Evolutionary conservation across 1,140 invertebrate species (phyloP).

Genomic region (Rhyacophila brunnea): DNA sequence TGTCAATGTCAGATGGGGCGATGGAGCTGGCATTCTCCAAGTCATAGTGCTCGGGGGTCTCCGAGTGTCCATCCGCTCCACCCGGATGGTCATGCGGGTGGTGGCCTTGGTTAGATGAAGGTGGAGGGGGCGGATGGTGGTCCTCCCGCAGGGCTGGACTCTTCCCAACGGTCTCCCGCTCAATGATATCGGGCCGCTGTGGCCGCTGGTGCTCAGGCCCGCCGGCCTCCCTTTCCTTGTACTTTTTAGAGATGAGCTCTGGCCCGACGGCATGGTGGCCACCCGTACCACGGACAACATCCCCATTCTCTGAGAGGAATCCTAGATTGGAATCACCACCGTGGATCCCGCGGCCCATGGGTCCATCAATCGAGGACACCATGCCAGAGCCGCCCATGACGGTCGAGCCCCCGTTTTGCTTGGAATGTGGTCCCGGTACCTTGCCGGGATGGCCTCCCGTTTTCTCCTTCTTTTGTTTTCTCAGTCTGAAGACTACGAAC

Average conservation of each 20-base stretch:
- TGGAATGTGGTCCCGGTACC: slow-evolving; percentile 59
- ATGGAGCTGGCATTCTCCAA: slow-evolving; percentile 96
- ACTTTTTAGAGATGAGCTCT: slow-evolving; percentile 81
- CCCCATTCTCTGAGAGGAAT: slow-evolving; percentile 65
- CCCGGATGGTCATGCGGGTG: slow-evolving; percentile 67
- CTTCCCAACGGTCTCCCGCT: slow-evolving; percentile 81
- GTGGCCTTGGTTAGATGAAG: slow-evolving; percentile 60
- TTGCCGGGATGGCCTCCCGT: slow-evolving; percentile 57
- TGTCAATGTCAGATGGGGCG: slow-evolving; percentile 95
- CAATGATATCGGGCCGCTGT: slow-evolving; percentile 89
- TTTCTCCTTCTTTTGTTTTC: slow-evolving; percentile 83
- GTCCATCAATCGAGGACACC: slow-evolving; percentile 56
- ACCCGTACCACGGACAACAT: slow-evolving; percentile 65
- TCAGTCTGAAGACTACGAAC: slow-evolving; percentile 83
- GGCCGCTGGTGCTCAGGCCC: slow-evolving; percentile 65
- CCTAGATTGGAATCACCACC: slow-evolving; percentile 58
- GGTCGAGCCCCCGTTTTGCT: slow-evolving; percentile 63
- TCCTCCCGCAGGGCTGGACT: slow-evolving; percentile 73
- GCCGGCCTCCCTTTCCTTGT: slow-evolving; percentile 79
- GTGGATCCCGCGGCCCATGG: slow-evolving; percentile 57
- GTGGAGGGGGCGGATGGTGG: slow-evolving; percentile 71
- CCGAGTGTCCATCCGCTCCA: slow-evolving; percentile 69
- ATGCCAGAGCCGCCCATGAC: slow-evolving; percentile 57
- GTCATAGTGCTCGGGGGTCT: slow-evolving; percentile 94
- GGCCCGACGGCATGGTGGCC: slow-evolving; percentile 71